Evolutionary conservation across 2,888 invertebrate species (phyloP).

Genomic region (Prenolepis imparis): DNA sequence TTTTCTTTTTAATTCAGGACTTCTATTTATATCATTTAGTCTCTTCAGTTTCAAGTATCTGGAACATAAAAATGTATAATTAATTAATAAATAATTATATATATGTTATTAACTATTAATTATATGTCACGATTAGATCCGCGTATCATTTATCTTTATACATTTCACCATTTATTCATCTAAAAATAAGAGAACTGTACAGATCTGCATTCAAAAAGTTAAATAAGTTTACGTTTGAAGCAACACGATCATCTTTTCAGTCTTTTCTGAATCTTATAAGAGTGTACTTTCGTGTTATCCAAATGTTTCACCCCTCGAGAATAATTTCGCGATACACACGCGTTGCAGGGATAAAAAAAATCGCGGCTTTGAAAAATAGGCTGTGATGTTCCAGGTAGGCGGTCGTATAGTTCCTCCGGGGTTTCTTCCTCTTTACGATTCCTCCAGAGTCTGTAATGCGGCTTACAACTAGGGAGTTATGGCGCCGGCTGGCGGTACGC

Average conservation of each 20-base stretch:
- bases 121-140: background rate
- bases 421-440: conserved; percentile 29
- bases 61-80: background rate
- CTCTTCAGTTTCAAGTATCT: background rate
- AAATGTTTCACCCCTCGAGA: conserved; percentile 44
- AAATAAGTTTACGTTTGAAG: background rate
- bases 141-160: background rate
- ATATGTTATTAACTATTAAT: background rate
- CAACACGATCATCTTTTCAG: background rate
- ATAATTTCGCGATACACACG: conserved; percentile 1
- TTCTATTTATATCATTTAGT: background rate
- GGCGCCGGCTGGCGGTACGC: conserved; percentile 63
- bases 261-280: conserved; percentile 60
- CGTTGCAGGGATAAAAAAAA: conserved; percentile 42
- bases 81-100: background rate
- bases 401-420: conserved; percentile 58
- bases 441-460: conserved; percentile 33
- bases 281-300: conserved; percentile 60
- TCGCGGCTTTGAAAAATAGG: conserved; percentile 63
- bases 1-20: no score
- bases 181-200: background rate
- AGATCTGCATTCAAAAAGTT: background rate
- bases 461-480: conserved; percentile 65
- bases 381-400: conserved; percentile 68
- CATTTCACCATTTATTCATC: background rate